These are phyloP conservation scores for Agonopterix arenella DNA, from an alignment of 2,888 invertebrate species.

Conservation along the genomic window DNA sequence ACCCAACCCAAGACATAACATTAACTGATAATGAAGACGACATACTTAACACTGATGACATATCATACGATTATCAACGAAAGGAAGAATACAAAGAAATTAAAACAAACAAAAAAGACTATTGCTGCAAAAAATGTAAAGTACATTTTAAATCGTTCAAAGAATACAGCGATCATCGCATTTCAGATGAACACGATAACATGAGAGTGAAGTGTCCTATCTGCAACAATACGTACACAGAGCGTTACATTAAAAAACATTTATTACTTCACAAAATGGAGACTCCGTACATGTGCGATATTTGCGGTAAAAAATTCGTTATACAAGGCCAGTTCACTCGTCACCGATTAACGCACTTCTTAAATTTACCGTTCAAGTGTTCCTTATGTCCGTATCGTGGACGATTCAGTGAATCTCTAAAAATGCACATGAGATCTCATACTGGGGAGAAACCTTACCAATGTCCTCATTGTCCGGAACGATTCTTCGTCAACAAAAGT, in stretches of 20 bases:
- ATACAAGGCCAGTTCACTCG: conserved; percentile 43
- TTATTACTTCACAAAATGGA: conserved; percentile 38
- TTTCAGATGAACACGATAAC: conserved; percentile 51
- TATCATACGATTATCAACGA: conserved; percentile 14
- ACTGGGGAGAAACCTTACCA: conserved; percentile 64
- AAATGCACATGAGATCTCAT: conserved; percentile 63
- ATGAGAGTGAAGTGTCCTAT: conserved; percentile 40
- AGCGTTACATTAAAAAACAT: conserved; percentile 50
- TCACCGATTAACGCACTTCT: conserved; percentile 56
- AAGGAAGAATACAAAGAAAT: conserved; percentile 14
- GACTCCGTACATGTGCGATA: conserved; percentile 49
- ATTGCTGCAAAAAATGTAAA: conserved; percentile 45
- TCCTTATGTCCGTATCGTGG: conserved; percentile 57
- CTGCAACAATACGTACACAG: conserved; percentile 48
- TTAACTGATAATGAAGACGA: background rate
- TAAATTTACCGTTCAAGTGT: conserved; percentile 31
- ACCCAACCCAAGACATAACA: background rate
- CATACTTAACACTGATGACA: background rate
- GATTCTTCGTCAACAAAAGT: conserved; percentile 59
- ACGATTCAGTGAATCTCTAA: conserved; percentile 51
- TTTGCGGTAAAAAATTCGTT: conserved; percentile 57
- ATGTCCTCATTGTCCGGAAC: conserved; percentile 50
- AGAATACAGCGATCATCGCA: conserved; percentile 46
- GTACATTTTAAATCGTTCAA: conserved; percentile 38
- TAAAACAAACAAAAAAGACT: conserved; percentile 12